Percentiles rank a stretch among this genome's conserved stretches.
Conservation (phyloP, 2,113 vertebrate species). For the Fulica atra region DNA sequence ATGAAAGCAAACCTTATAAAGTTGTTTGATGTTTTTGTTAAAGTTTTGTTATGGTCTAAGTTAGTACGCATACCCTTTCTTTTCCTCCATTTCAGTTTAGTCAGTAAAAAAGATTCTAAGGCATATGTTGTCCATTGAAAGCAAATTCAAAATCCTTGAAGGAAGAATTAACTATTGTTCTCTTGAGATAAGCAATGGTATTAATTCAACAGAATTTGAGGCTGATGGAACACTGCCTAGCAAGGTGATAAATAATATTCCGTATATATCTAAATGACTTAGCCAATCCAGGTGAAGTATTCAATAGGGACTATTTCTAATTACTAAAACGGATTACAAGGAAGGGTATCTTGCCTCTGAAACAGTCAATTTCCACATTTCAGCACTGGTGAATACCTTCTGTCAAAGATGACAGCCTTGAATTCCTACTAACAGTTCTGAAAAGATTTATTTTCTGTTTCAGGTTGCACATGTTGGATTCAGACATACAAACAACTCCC, state of each 20-base stretch:
- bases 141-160: background rate
- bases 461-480: background rate
- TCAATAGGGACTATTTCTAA: background rate
- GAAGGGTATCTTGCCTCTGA: background rate
- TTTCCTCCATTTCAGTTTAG: background rate
- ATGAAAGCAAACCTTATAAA: background rate
- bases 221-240: background rate
- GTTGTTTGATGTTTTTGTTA: background rate
- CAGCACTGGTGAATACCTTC: background rate
- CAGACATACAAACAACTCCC: background rate
- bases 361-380: background rate
- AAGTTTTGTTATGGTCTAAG: background rate
- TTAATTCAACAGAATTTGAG: background rate
- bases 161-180: background rate
- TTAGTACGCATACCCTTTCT: background rate
- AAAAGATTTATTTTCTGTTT: background rate
- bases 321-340: background rate
- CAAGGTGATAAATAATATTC: background rate
- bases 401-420: background rate
- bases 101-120: background rate
- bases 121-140: background rate
- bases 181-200: background rate
- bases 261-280: background rate
- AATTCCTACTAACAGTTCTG: background rate
- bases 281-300: background rate